Evolutionary conservation across 2,113 vertebrate genomes (phyloP).

Genomic region (Cepphus grylle): DNA sequence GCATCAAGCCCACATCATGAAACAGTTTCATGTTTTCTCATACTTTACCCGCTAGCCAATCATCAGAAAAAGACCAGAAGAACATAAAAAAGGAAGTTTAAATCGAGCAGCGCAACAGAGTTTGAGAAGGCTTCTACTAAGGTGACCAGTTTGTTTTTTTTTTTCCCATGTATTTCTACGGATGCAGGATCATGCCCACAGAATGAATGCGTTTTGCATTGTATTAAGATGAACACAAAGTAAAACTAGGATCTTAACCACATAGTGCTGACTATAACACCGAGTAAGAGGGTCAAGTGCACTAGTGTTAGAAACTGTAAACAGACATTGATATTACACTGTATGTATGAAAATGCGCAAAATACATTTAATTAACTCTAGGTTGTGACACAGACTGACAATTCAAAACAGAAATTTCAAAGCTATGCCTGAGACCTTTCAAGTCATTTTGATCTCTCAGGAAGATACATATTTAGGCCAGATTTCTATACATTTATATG

Average conservation of each 20-base stretch:
- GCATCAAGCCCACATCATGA: not conserved
- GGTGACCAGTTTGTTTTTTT: not conserved
- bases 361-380: slow-evolving; percentile 26
- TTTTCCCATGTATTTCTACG: not conserved
- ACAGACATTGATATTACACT: not conserved
- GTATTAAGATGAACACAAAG: not conserved
- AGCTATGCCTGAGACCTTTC: slow-evolving; percentile 13
- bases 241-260: not conserved
- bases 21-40: not conserved
- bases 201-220: not conserved
- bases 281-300: slow-evolving; percentile 27
- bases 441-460: slow-evolving; percentile 2
- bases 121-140: not conserved
- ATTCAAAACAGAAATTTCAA: slow-evolving; percentile 21
- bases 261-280: not conserved
- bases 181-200: not conserved
- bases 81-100: not conserved
- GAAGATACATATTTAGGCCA: not conserved
- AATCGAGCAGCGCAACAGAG: not conserved
- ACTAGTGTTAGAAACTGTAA: not conserved
- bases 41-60: not conserved
- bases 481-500: slow-evolving; percentile 1
- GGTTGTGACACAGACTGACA: slow-evolving; percentile 17
- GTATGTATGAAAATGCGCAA: slow-evolving; percentile 16
- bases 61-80: not conserved